Percentiles rank a stretch among this genome's conserved stretches.
phyloP scores from a whole-genome alignment of 2,797 vertebrate genomes.

The Onychomys leucogaster region DNA sequence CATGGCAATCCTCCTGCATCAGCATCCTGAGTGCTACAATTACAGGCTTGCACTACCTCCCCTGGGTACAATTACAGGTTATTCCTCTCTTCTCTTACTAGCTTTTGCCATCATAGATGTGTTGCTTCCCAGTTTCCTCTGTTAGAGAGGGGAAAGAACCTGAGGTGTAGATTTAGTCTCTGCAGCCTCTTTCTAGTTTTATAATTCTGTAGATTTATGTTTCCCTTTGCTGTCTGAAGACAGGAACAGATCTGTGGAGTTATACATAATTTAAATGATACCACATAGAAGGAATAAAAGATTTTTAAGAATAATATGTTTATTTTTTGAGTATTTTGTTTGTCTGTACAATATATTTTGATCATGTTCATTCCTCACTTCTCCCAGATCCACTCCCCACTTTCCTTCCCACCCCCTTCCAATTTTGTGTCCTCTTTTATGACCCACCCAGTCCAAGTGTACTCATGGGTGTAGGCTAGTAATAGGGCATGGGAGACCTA shows the following conservation, averaged over 20 bases:
- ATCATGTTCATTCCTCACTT: background rate
- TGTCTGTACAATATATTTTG: background rate
- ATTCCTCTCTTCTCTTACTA: background rate
- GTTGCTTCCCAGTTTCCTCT: constrained; percentile 42
- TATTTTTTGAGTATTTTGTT: constrained; percentile 47
- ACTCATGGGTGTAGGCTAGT: background rate
- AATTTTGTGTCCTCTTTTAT: background rate
- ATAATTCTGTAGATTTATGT: constrained; percentile 64
- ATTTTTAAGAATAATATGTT: constrained; percentile 67
- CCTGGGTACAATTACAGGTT: background rate
- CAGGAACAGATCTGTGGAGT: constrained; percentile 69
- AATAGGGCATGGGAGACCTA: background rate
- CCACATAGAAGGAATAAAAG: constrained; percentile 60
- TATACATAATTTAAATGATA: constrained; percentile 65
- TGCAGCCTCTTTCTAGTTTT: constrained; percentile 58
- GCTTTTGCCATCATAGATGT: constrained; percentile 15
- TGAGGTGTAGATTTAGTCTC: constrained; percentile 39
- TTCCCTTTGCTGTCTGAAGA: constrained; percentile 67
- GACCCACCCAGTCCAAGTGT: too few relatives aligned
- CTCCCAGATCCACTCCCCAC: background rate
- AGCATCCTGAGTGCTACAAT: background rate
- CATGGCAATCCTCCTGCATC: background rate
- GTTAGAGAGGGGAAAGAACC: background rate
- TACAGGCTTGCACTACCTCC: background rate
- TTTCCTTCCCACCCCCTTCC: background rate